Base-by-base conservation (phyloP, 2,797 vertebrate species). In the Halcyon smyrnensis region DNA sequence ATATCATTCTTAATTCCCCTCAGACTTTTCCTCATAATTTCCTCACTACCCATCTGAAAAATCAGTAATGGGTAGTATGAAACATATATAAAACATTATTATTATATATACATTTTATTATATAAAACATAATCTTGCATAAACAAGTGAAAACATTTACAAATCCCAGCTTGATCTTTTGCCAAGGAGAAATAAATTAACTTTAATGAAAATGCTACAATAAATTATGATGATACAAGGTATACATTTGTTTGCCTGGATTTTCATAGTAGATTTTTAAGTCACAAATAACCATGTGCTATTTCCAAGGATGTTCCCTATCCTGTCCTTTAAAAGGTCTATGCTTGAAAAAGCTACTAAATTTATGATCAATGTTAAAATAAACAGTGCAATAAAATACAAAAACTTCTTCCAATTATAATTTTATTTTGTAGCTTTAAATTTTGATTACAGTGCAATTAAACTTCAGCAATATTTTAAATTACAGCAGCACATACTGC, bases 351-450 rank as follows among this genome's bases (percentile, higher is more conserved):
- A 92, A 70, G 20, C 63, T 21, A 37, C 46, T 37, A 11, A 20
- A 74, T 82, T 96, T 76, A 90, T 21, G 21, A 87, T 13, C 60
- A 70, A 11, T 19, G 12, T 18, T 67, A 89, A 95, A 95, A 87
- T 62, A 90, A 96, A 80, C 4, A 1, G 25, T 10, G 23, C 20
- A 56, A 84, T 91, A 84, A 95, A 92, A 73, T 23, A 76, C 0
- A 62, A 21, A 50, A 73, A 30, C 18, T 15, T 83, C 48, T 57
- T 30, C 36, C 36, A 76, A 87, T 71, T 75, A 84, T 25, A 59
- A 59, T 79, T 94, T 93, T 84, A 94, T 84, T 94, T 84, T 41
- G 9, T 3, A 79, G 28, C n/a, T 73, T 89, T 90, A 84, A 76
- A 45, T 74, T 74, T 85, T 85, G 11, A 91, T 92, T 67, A 85